Conservation (phyloP, 2,797 vertebrate genomes). For the Pantherophis alleghaniensis region DNA sequence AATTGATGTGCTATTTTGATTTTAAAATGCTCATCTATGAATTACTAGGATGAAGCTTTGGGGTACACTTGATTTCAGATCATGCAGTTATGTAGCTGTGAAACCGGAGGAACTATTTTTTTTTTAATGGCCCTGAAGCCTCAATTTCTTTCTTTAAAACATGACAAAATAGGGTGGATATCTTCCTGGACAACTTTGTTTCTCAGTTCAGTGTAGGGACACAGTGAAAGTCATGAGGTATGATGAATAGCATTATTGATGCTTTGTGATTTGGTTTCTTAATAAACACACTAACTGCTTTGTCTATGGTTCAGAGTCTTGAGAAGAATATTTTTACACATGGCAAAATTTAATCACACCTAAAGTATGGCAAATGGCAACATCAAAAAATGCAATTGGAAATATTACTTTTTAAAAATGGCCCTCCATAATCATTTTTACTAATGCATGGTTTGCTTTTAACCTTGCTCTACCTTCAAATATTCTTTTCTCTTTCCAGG, state of each 20-base stretch:
- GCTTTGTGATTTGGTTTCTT: not conserved
- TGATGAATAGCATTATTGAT: not conserved
- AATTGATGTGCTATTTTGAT: not conserved
- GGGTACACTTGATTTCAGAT: not conserved
- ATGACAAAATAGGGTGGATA: not conserved
- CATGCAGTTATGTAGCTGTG: not conserved
- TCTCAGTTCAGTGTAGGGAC: not conserved
- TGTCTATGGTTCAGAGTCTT: not conserved
- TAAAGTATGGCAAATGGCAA: constrained; percentile 17
- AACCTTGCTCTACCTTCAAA: not conserved
- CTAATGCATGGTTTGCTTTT: not conserved
- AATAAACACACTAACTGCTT: constrained; percentile 6
- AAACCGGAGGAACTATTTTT: not conserved
- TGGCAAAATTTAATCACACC: constrained; percentile 5
- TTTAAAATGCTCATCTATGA: not conserved
- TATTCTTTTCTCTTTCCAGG: not conserved
- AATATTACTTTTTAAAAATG: constrained; percentile 21
- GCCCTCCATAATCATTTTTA: not conserved
- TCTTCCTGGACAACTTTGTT: constrained; percentile 5
- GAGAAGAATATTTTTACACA: constrained; percentile 4
- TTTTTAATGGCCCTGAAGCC: not conserved
- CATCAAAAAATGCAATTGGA: constrained; percentile 19
- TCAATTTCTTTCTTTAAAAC: not conserved
- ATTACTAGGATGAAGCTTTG: not conserved
- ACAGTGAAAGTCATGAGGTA: constrained; percentile 13